phyloP scores from a whole-genome alignment of 2,888 invertebrate species.

The Spodoptera exigua region DNA sequence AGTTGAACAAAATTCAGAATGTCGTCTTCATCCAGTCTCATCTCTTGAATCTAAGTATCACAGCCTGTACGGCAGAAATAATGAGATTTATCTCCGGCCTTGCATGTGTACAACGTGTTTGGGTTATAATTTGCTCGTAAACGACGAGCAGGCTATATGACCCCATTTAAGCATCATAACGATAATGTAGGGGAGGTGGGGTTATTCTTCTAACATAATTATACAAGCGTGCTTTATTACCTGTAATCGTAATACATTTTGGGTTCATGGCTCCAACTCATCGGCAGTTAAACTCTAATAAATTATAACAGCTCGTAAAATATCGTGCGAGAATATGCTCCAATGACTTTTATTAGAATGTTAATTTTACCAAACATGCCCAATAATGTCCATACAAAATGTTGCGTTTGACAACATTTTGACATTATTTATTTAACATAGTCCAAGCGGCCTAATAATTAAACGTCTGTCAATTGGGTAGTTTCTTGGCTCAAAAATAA shows the following conservation, averaged over 20 bases:
- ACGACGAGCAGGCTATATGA: conserved; percentile 39
- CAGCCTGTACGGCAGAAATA: background rate
- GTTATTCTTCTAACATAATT: conserved; percentile 33
- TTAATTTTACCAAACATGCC: background rate
- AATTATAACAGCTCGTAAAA: conserved; percentile 33
- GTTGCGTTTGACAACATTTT: no score
- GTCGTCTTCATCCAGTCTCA: no score
- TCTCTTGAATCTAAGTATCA: no score
- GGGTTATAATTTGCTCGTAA: conserved; percentile 31
- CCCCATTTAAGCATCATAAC: conserved; percentile 23
- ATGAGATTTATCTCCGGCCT: conserved; percentile 16
- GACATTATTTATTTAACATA: no score
- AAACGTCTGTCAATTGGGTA: no score
- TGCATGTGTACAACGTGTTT: conserved; percentile 6
- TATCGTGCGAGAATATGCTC: conserved; percentile 6
- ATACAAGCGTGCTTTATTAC: conserved; percentile 41
- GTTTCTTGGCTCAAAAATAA: no score
- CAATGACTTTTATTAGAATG: conserved; percentile 18
- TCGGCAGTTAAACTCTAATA: conserved; percentile 11
- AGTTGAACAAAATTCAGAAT: no score
- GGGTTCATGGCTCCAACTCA: conserved; percentile 20
- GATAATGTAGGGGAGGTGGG: conserved; percentile 16
- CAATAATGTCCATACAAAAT: no score
- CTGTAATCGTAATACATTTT: conserved; percentile 28
- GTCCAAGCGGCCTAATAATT: no score